Evolutionary conservation across 2,888 invertebrate genomes (phyloP), one percentile per base, ranked within the genome.

Genomic region (Stramonita haemastoma): DNA sequence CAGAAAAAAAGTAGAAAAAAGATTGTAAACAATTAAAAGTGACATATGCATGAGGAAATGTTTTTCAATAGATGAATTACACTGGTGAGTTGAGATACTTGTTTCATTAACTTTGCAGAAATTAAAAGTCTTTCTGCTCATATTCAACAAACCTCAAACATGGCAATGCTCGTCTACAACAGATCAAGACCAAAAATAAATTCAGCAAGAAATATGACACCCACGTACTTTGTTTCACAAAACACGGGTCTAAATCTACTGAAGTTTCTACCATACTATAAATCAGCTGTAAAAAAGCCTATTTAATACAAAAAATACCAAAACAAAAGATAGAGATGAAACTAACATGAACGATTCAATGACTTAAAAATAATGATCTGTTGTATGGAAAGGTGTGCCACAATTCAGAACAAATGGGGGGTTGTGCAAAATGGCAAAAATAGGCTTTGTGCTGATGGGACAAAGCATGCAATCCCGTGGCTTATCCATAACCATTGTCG

Each of bases 71-170:
- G 29, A n/a, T 11, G 5, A 73, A 73, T 73, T 73, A 46, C 46
- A 46, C 46, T 46, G 46, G 46, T 46, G 46, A 46, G 46, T 46
- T 46, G 46, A 46, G 46, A 46, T 46, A 46, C 46, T 46, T 46
- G 46, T 46, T 46, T 8, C 46, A 5, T 46, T 46, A 46, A 46
- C 4, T 46, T 46, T 73, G 73, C 11, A 34, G 29, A n/a, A 73
- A 73, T 2, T 8, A 79, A 79, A 15, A 79, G 34, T 79, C 32
- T 79, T 79, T 32, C 32, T 15, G 32, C 22, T 79, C 22, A 34
- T 34, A 2, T 73, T 46, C 36, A 83, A 83, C 81, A 83, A 87
- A 87, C 87, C 87, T 87, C 87, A 70, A 87, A 77, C 73, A 87
- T 36, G 46, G 73, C 73, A 70, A 73, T 46, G 34, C 87, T 87